phyloP scores from a whole-genome alignment of 2,113 vertebrate species.

The Macrotis lagotis region DNA sequence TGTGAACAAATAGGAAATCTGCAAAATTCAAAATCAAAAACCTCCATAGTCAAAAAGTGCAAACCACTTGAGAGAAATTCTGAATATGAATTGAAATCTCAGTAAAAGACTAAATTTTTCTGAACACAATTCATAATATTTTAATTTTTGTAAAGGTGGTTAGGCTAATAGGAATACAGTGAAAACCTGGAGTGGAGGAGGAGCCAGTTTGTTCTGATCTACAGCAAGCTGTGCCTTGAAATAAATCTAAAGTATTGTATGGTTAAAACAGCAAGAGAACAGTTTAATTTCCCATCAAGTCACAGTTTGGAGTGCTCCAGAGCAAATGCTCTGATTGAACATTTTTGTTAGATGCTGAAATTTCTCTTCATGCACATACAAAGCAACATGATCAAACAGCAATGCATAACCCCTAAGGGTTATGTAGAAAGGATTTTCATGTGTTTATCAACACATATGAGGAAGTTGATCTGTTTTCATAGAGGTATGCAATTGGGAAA shows the following conservation, averaged over 20 bases:
- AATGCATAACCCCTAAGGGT: background rate
- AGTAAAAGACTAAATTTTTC: constrained; percentile 32
- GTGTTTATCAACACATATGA: background rate
- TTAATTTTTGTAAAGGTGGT: constrained; percentile 32
- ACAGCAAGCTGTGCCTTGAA: constrained; percentile 38
- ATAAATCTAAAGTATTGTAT: constrained; percentile 58
- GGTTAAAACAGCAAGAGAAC: constrained; percentile 51
- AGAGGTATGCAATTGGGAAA: background rate
- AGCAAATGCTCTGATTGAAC: constrained; percentile 49
- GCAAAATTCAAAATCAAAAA: constrained; percentile 40
- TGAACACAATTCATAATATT: constrained; percentile 4
- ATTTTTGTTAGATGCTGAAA: constrained; percentile 37
- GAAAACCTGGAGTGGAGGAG: background rate
- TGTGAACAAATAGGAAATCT: constrained; percentile 53
- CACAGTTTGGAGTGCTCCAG: constrained; percentile 44
- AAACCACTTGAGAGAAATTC: constrained; percentile 45
- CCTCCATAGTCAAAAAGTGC: constrained; percentile 8
- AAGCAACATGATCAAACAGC: constrained; percentile 8
- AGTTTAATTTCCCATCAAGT: constrained; percentile 57
- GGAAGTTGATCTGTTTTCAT: constrained; percentile 1
- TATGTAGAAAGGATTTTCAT: background rate
- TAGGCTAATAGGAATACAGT: constrained; percentile 28
- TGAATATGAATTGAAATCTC: constrained; percentile 2
- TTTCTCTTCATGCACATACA: constrained; percentile 17
- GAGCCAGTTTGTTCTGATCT: constrained; percentile 23